These are phyloP conservation scores for Bombus polaris DNA, from an alignment of 1,140 invertebrate genomes.

Conservation along the genomic window DNA sequence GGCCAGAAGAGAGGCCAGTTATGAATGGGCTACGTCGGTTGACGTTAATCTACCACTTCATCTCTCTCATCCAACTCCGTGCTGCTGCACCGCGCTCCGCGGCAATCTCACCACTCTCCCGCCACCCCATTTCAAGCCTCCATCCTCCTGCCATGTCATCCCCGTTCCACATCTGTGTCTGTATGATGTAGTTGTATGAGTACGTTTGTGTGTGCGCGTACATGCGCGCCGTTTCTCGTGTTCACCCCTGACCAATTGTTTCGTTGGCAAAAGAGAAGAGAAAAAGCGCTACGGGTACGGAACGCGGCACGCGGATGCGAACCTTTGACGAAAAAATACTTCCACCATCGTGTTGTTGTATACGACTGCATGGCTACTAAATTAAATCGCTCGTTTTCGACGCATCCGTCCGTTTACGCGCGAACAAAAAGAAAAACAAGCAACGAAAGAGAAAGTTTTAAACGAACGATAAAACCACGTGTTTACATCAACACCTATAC, in stretches of 20 bases:
- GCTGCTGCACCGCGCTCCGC: not conserved
- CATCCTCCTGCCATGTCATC: conserved; percentile 20
- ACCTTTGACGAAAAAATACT: conserved; percentile 62
- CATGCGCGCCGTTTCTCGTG: conserved; percentile 21
- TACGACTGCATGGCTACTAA: conserved; percentile 54
- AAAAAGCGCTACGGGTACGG: conserved; percentile 1
- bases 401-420: conserved; percentile 47
- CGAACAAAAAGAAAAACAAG: conserved; percentile 49
- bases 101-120: conserved; percentile 63
- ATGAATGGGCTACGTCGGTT: conserved; percentile 72
- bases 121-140: conserved; percentile 20
- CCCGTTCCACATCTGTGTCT: not conserved
- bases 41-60: conserved; percentile 73
- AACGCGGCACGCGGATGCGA: conserved; percentile 15
- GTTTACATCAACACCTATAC: conserved; percentile 12
- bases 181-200: not conserved
- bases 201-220: not conserved
- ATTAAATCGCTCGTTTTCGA: conserved; percentile 67
- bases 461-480: conserved; percentile 26
- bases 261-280: conserved; percentile 57
- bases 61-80: conserved; percentile 66
- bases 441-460: conserved; percentile 43
- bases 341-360: conserved; percentile 56
- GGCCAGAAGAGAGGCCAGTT: conserved; percentile 59
- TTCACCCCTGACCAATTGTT: conserved; percentile 58